Conservation (phyloP, 2,888 invertebrate species). For the Parelbella ahira region DNA sequence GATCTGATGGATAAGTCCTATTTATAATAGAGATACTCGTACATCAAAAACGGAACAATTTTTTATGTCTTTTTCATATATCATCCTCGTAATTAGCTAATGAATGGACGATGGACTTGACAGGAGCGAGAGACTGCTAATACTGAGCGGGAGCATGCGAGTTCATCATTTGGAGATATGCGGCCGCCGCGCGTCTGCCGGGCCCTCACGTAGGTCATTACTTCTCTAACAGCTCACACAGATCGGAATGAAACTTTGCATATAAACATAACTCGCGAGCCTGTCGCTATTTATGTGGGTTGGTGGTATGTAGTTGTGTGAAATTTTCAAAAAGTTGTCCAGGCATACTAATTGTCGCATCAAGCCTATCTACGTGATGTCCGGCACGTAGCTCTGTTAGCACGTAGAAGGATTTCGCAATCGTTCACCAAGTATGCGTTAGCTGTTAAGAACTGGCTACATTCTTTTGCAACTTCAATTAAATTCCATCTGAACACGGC, state of each 20-base stretch:
- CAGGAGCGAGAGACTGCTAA: too few species aligned
- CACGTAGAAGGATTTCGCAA: slow-evolving; percentile 17
- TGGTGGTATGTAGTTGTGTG: slow-evolving; percentile 16
- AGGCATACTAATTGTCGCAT: slow-evolving; percentile 25
- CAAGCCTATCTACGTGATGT: slow-evolving; percentile 23
- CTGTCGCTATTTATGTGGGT: slow-evolving; percentile 17
- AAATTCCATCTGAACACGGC: too few species aligned
- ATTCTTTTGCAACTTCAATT: too few species aligned
- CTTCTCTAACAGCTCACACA: slow-evolving; percentile 23
- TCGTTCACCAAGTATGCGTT: slow-evolving; percentile 6
- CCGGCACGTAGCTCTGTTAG: slow-evolving; percentile 16
- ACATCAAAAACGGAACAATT: too few species aligned
- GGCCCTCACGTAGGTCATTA: slow-evolving; percentile 24
- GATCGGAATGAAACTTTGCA: slow-evolving; percentile 26
- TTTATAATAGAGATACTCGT: too few species aligned
- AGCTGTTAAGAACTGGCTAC: not conserved
- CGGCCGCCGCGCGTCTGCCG: slow-evolving; percentile 15
- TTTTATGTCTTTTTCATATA: too few species aligned
- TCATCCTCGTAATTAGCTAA: too few species aligned
- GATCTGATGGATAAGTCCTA: too few species aligned
- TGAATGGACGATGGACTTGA: too few species aligned
- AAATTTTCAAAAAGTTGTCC: slow-evolving; percentile 23
- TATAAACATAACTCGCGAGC: slow-evolving; percentile 24
- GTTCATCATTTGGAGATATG: slow-evolving; percentile 7
- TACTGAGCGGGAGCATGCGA: slow-evolving; percentile 6